Base-by-base conservation (phyloP, 1,140 invertebrate species). In the Eufriesea mexicana region DNA sequence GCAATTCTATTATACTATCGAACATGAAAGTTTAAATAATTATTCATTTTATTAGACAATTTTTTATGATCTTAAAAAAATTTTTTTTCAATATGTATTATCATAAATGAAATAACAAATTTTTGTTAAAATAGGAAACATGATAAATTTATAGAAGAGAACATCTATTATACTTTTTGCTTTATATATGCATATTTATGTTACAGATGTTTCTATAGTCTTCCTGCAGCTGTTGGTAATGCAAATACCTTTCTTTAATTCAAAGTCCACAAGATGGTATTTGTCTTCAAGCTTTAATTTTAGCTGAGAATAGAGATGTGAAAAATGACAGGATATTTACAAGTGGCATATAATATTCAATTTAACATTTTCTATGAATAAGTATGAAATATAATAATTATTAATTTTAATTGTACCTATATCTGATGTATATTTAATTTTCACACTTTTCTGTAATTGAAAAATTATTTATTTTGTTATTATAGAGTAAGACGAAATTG, bases 301-400 rank as follows among this genome's bases (percentile, higher is more conserved):
- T 88, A 89, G 88, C 87, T 89, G 88, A 89, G 88, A 89, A 55
- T 86, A 89, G 84, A 88, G 80, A 89, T 84, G 87, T 86, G 54
- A 89, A 70, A 57, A 78, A 66, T 55, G 47, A 79, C 49, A 73
- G 47, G 28, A 77, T 67, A 77, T 84, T 85, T 23, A 67, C 64
- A 79, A 84, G 47, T 72, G 64, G 14, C 49, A 68, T 42, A 71
- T 67, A 87, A 54, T 42, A 77, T 88, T 83, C 64, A 51, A 54
- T 67, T 79, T 79, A 78, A 77, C 75, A 82, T 87, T 74, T 81
- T 70, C 66, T 78, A 88, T 83, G 73, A 85, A 89, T 84, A 88
- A 86, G 73, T 88, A 86, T 74, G 72, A 75, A 66, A 55, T 59
- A 42, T 61, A 71, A 23, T 45, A 59, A 23, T 64, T 62, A 62